These are phyloP conservation scores for Orchestes rusci DNA, from an alignment of 2,888 invertebrate genomes.

Conservation along the genomic window DNA sequence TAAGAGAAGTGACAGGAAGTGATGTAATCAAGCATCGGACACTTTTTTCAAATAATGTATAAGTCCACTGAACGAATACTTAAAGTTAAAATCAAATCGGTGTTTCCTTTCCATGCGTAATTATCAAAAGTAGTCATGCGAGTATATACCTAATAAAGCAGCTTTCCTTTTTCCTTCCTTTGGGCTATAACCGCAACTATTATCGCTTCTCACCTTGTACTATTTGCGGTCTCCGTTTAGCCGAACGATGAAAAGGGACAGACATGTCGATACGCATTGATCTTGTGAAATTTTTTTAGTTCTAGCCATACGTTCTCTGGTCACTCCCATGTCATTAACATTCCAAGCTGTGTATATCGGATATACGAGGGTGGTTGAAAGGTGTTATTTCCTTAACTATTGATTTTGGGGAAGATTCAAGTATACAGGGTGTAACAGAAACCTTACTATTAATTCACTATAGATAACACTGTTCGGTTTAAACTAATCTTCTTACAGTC, in stretches of 20 bases:
- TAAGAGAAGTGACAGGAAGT: no score
- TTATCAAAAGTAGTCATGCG: neutral
- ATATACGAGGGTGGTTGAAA: no score
- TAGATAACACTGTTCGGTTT: no score
- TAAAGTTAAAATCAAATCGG: no score
- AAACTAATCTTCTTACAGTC: no score
- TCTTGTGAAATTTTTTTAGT: slow-evolving; percentile 15
- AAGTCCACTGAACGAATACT: neutral
- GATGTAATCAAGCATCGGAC: no score
- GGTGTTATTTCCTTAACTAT: no score
- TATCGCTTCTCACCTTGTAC: slow-evolving; percentile 9
- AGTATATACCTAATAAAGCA: slow-evolving; percentile 8
- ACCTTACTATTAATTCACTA: no score
- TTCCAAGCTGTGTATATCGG: slow-evolving; percentile 9
- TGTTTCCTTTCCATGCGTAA: no score
- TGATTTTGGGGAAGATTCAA: no score
- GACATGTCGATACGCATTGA: slow-evolving; percentile 1
- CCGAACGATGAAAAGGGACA: slow-evolving; percentile 1
- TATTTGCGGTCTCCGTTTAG: neutral
- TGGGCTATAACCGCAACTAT: slow-evolving; percentile 9
- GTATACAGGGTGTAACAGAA: no score
- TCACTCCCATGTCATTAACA: slow-evolving; percentile 16
- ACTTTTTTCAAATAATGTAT: no score
- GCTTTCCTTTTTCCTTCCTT: slow-evolving; percentile 19
- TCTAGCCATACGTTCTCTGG: slow-evolving; percentile 10